phyloP scores from a whole-genome alignment of 2,797 vertebrate species.

The Cirrhinus molitorella region DNA sequence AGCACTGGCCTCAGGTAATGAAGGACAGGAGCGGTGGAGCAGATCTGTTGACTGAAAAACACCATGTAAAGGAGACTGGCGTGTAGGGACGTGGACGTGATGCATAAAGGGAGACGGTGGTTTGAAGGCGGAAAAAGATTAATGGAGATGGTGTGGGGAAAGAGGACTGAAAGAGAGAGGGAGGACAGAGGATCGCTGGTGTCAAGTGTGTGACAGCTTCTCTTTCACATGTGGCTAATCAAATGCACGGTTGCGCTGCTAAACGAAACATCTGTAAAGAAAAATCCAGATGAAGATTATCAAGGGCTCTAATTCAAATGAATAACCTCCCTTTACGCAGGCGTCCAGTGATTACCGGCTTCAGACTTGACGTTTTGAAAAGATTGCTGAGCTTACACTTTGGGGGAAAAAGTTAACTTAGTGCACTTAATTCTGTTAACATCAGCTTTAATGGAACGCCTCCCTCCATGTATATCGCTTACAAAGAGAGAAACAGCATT shows the following conservation, averaged over 20 bases:
- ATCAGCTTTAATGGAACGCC: slow-evolving; percentile 30
- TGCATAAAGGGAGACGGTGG: slow-evolving; percentile 31
- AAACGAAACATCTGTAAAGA: slow-evolving; percentile 52
- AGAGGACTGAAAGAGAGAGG: slow-evolving; percentile 19
- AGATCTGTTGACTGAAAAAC: slow-evolving; percentile 38
- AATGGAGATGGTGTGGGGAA: slow-evolving; percentile 24
- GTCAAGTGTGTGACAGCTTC: neutral
- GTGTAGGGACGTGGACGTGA: neutral
- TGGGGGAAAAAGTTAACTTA: slow-evolving; percentile 26
- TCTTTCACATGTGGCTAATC: slow-evolving; percentile 39
- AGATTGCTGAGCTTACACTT: slow-evolving; percentile 35
- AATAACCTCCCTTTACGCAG: slow-evolving; percentile 50
- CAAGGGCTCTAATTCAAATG: slow-evolving; percentile 40
- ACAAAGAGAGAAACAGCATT: slow-evolving; percentile 40
- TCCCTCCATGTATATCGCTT: slow-evolving; percentile 49
- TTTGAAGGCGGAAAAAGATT: slow-evolving; percentile 39
- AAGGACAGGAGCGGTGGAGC: slow-evolving; percentile 33
- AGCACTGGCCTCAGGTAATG: slow-evolving; percentile 44
- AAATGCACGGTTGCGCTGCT: slow-evolving; percentile 29
- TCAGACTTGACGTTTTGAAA: slow-evolving; percentile 44
- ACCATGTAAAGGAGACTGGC: slow-evolving; percentile 43
- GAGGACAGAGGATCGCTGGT: slow-evolving; percentile 36
- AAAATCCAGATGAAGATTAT: slow-evolving; percentile 48
- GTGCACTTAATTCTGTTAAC: slow-evolving; percentile 43
- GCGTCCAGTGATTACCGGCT: slow-evolving; percentile 42